A percentile compares a stretch with the other conserved stretches of the same genome.
phyloP scores from a whole-genome alignment of 2,888 invertebrate genomes.

The Aspidiotus rigidus region DNA sequence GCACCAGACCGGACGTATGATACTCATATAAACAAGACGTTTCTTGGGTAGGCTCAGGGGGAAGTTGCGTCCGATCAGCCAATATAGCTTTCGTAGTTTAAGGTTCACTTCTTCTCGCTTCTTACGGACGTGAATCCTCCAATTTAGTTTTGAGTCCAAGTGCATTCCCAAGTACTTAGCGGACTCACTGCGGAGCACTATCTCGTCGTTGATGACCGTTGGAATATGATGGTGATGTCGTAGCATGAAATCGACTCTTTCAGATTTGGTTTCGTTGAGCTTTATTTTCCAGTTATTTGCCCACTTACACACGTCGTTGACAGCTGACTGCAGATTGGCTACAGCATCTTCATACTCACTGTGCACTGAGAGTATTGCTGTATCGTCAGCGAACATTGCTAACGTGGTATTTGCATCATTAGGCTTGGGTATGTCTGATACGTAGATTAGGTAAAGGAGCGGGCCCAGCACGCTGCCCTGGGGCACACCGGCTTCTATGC shows the following conservation, averaged over 20 bases:
- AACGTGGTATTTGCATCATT: not conserved
- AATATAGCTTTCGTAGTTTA: no score
- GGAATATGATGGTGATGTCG: not conserved
- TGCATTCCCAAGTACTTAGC: no score
- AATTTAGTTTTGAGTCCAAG: no score
- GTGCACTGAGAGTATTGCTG: not conserved
- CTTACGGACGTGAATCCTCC: no score
- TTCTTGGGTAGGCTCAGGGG: no score
- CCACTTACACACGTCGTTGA: not conserved
- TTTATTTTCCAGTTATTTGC: not conserved
- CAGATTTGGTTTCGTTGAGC: not conserved
- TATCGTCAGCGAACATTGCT: conserved; percentile 12
- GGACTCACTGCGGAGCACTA: no score
- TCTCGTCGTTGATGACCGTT: no score
- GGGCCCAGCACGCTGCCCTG: conserved; percentile 5
- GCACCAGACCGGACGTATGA: no score
- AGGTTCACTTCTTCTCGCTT: no score
- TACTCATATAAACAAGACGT: no score
- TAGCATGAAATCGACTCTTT: not conserved
- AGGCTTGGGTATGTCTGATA: conserved; percentile 5
- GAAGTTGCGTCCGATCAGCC: no score
- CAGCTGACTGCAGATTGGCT: conserved; percentile 1
- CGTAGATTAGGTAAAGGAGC: not conserved
- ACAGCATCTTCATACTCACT: not conserved
- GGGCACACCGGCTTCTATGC: not conserved